Evolutionary conservation across 2,113 vertebrate species (phyloP).

Genomic region (Phainopepla nitens): DNA sequence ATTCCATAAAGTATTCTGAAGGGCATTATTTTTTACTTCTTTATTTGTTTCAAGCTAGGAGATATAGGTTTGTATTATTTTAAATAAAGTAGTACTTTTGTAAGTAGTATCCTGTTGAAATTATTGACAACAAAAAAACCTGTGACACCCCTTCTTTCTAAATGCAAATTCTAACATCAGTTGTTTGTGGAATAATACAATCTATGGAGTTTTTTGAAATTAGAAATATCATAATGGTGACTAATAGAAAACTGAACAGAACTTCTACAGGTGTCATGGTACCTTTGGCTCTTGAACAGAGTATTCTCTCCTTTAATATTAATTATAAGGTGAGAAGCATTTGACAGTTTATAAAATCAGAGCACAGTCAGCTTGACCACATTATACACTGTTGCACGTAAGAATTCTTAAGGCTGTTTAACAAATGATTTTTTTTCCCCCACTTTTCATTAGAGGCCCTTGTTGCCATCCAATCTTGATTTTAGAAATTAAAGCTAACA

Average conservation of each 20-base stretch:
- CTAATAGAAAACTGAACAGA: not conserved
- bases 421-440: conserved; percentile 38
- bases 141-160: not conserved
- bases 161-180: not conserved
- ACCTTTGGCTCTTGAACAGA: not conserved
- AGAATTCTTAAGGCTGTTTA: conserved; percentile 69
- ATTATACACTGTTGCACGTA: not conserved
- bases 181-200: not conserved
- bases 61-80: not conserved
- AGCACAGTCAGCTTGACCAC: conserved; percentile 41
- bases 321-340: conserved; percentile 26
- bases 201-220: not conserved
- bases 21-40: not conserved
- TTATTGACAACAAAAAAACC: not conserved
- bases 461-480: conserved; percentile 75
- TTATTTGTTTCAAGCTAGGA: not conserved
- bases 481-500: conserved; percentile 80
- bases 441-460: conserved; percentile 72
- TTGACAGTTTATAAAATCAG: conserved; percentile 43
- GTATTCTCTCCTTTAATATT: conserved; percentile 12
- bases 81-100: not conserved
- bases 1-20: conserved; percentile 5
- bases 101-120: not conserved
- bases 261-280: not conserved
- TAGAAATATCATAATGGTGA: not conserved